Base-by-base conservation (phyloP, 2,797 vertebrate species). In the Chlorospingus flavigularis region DNA sequence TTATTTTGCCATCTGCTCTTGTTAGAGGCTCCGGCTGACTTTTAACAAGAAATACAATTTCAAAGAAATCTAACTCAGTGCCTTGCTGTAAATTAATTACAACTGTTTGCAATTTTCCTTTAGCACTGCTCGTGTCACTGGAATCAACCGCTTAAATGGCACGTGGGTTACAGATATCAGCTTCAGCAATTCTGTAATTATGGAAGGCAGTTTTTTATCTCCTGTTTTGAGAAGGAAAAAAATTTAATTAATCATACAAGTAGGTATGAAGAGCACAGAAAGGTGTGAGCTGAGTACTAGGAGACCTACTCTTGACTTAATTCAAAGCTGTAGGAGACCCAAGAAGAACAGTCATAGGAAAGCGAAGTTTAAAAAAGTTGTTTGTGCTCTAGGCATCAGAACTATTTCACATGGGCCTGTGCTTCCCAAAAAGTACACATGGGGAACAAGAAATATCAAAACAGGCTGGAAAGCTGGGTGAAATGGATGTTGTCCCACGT, bases 61-160 rank as follows among this genome's bases (percentile, higher is more conserved):
- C 10, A 80, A 86, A 78, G n/a, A 67, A 40, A 23, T 75, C 13
- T 63, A 87, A 33, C 7, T 76, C 43, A 70, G 7, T 45, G 25
- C 4, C n/a, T 75, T 78, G 26, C 45, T 80, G 33, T 72, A 78
- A 48, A 79, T 45, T 66, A 54, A 70, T 68, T 92, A 18, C 2
- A 2, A 7, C 28, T 55, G 42, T 58, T 91, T 70, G 33, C 1
- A 1, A 63, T 20, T 91, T 86, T 62, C 28, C 23, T 72, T 76
- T 43, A 55, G 24, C 17, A 60, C 28, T 0, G 0, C 13, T 57
- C 53, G 54, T 0, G 0, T 83, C n/a, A 8, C 67, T 83, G 45
- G 48, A 87, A 55, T 71, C 43, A 63, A 25, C 13, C 28, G 19
- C 24, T 72, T 55, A 62, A 80, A 70, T 25, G 47, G 33, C 28